Base-by-base conservation (phyloP, 2,113 vertebrate genomes). In the Amia ocellicauda region DNA sequence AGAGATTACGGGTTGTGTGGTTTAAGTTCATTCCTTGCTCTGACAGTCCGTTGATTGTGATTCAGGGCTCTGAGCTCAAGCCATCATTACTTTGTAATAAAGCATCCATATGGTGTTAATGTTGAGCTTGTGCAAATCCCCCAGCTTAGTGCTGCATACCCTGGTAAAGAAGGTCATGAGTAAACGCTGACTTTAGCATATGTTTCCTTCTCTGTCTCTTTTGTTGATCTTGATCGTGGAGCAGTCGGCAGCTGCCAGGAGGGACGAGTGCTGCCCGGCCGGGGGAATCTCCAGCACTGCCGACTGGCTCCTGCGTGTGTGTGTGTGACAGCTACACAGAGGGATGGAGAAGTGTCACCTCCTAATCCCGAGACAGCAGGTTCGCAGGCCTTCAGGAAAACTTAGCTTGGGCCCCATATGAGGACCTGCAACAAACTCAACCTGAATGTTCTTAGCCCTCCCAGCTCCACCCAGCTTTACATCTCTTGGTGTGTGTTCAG, bases 21-120 rank as follows among this genome's bases (percentile, higher is more conserved):
- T 86, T 83, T 85, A 86, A 85, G 90, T 88, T 89, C 85, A 89
- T 89, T 87, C 88, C 89, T 85, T 83, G 85, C 70, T 77, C 80
- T 64, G 63, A 78, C 80, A 78, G 80, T 77, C 78, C 76, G 68
- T 78, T 82, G 81, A 84, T 84, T 85, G 85, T 82, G 85, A 87
- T 86, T 75, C 73, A 81, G 45, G 63, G 69, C 67, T 64, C 42
- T 29, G 60, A 55, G 49, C 78, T 78, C 59, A 80, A 91, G 79
- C 87, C 84, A 86, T 90, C 76, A 90, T 89, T 91, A 86, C 86
- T 85, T 83, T 88, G 72, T 82, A 85, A 79, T 89, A 82, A 90
- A 90, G 89, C 86, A 91, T 92, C 92, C 92, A 95, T 94, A 93
- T 93, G 92, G 93, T 89, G 86, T 82, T 89, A 92, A 88, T 85